Evolutionary conservation across 2,113 vertebrate species (phyloP), one percentile per base, ranked within the genome.

Genomic region (Syrrhaptes paradoxus): DNA sequence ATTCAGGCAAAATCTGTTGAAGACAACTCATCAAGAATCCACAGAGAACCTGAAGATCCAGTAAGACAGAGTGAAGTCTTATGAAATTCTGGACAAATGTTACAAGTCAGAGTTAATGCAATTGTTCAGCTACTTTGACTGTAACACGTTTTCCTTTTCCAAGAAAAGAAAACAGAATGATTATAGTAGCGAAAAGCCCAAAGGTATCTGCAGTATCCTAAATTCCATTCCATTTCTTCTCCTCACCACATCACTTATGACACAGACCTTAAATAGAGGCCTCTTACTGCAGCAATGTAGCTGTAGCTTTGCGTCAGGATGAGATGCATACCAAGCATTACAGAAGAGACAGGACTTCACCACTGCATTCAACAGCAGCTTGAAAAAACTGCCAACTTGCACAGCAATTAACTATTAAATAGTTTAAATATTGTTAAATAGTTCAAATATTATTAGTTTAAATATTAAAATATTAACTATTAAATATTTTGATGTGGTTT

Each of bases 401-500:
- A 20, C 34, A 43, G 32, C 1, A 45, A 8, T 18, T 34, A 32
- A 17, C 41, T 41, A 41, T 41, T 41, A 41, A 41, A 41, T 41
- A 41, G 41, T 41, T 41, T 41, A 41, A 41, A 12, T 41, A 14
- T 41, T 41, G 13, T 41, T 41, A 41, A 41, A 41, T 41, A 41
- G 13, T 41, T 41, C 13, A 13, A 41, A 12, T 41, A 41, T 41
- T 41, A 41, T n/a, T n/a, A n/a, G n/a, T n/a, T n/a, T n/a, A 41
- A 41, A 41, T 41, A 38, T 38, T 38, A 38, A 38, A n/a, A n/a
- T n/a, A 38, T 38, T 38, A 41, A 41, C 41, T 41, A 6, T 11
- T 3, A 13, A 2, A 16, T 17, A 63, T 10, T 63, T 3, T 52
- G 29, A 38, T 11, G 62, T 1, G 0, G 38, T 14, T 73, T 41